These are phyloP conservation scores for Torymus texanus DNA, from an alignment of 2,888 invertebrate species.

Conservation along the genomic window DNA sequence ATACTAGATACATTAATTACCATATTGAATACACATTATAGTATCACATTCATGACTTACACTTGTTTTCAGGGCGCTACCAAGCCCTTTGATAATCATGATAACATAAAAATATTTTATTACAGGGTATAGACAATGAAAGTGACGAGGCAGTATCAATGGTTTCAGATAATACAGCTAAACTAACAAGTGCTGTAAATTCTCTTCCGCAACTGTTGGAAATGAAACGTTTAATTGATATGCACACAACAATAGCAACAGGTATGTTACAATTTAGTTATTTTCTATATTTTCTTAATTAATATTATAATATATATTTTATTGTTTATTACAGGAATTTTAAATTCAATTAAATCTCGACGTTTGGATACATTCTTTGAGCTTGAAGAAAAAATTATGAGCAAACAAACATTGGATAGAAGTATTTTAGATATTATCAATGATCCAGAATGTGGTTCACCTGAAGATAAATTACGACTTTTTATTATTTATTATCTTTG, in stretches of 20 bases:
- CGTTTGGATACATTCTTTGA: slow-evolving; percentile 98
- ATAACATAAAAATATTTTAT: slow-evolving; percentile 19
- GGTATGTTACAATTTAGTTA: slow-evolving; percentile 74
- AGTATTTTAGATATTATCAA: slow-evolving; percentile 90
- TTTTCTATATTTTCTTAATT: background rate
- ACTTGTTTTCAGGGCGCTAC: background rate
- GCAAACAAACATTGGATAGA: slow-evolving; percentile 87
- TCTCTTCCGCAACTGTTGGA: slow-evolving; percentile 97
- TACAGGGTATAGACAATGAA: slow-evolving; percentile 88
- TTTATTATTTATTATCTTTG: slow-evolving; percentile 96
- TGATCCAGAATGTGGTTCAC: slow-evolving; percentile 90
- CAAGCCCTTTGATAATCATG: slow-evolving; percentile 13
- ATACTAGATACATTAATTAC: too few relatives aligned
- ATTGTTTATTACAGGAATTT: slow-evolving; percentile 78
- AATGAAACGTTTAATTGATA: slow-evolving; percentile 97
- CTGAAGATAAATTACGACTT: slow-evolving; percentile 94
- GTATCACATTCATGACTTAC: background rate
- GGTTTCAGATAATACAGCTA: slow-evolving; percentile 94
- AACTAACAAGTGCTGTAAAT: slow-evolving; percentile 95
- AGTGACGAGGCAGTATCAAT: slow-evolving; percentile 88
- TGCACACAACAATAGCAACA: slow-evolving; percentile 99
- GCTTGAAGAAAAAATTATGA: slow-evolving; percentile 98
- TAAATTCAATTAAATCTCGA: slow-evolving; percentile 90
- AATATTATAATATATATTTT: slow-evolving; percentile 20
- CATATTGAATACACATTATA: background rate